Percentiles rank a stretch among this genome's conserved stretches.
Conservation (phyloP, 2,888 invertebrate species). For the Timema podura region DNA sequence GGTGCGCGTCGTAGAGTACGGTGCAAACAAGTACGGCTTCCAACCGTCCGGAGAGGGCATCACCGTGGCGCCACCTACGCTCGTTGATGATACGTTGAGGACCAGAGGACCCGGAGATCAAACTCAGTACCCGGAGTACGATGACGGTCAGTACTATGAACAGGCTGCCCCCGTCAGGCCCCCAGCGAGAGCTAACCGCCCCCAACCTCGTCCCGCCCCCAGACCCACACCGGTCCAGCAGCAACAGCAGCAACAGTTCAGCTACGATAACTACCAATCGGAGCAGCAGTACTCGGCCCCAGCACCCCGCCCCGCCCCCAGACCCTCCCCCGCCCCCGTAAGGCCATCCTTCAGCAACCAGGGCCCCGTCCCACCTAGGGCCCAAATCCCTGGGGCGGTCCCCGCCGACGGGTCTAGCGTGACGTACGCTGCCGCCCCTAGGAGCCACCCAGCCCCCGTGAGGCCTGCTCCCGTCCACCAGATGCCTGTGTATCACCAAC, state of each 20-base stretch:
- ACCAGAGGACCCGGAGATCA: constrained; percentile 13
- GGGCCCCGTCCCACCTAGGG: constrained; percentile 35
- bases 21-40: constrained; percentile 83
- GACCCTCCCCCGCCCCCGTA: constrained; percentile 28
- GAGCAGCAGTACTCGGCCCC: constrained; percentile 34
- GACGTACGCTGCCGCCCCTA: constrained; percentile 33
- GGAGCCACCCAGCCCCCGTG: constrained; percentile 30
- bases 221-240: constrained; percentile 35
- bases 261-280: constrained; percentile 26
- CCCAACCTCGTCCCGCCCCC: constrained; percentile 34
- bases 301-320: constrained; percentile 24
- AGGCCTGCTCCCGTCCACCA: constrained; percentile 19
- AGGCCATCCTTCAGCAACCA: constrained; percentile 40
- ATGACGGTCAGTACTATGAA: constrained; percentile 36
- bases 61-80: constrained; percentile 59
- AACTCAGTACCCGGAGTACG: constrained; percentile 28
- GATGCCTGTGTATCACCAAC: constrained; percentile 21
- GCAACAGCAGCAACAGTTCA: constrained; percentile 23
- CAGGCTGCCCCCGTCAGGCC: constrained; percentile 16
- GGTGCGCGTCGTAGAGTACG: constrained; percentile 81
- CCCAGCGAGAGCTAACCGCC: constrained; percentile 31
- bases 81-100: constrained; percentile 45
- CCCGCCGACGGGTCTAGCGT: constrained; percentile 39
- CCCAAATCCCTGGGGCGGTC: constrained; percentile 34
- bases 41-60: constrained; percentile 84